Evolutionary conservation across 2,113 vertebrate species (phyloP), one percentile per base, ranked within the genome.

Genomic region (Dromas ardeola): DNA sequence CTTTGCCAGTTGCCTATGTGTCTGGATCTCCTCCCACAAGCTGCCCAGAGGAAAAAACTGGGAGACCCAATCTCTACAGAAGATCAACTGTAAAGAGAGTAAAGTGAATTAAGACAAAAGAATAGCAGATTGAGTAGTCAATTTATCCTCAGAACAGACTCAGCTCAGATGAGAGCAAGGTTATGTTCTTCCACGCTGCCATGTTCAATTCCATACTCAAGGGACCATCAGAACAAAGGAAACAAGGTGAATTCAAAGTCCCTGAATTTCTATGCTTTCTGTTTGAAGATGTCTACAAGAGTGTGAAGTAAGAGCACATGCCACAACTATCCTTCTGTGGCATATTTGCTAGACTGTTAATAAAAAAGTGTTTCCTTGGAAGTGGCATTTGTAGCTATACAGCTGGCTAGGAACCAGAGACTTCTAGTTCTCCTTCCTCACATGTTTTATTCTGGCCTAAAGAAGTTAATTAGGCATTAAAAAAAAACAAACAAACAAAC

Each of bases 1-100:
- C 84, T 88, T 76, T 73, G 58, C 65, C 78, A 58, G 49, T 62
- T 73, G 63, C 73, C 77, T 66, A 13, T 84, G 34, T 4, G 59
- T 56, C 85, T 50, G 66, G 67, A 89, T 85, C 49, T 86, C 70
- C 21, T 63, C 94, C 80, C 49, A 53, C 42, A 79, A 26, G 53
- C 66, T 90, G 80, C 73, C 52, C 65, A 86, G 70, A 79, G 88
- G 49, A 77, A 90, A 93, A 96, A 94, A 87, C 43, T 61, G 63
- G 73, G 93, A 96, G 78, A 53, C 86, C 66, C 26, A 86, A 92
- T 92, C 94, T 96, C 96, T 92, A 96, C 69, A 61, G 50, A 90
- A 90, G 78, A 94, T 70, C 65, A 89, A 27, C 81, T 49, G 53
- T 58, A 66, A 93, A 83, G 80, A 87, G 65, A 91, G 59, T 53